Conservation (phyloP, 2,797 vertebrate genomes). For the Hydrophis major region DNA sequence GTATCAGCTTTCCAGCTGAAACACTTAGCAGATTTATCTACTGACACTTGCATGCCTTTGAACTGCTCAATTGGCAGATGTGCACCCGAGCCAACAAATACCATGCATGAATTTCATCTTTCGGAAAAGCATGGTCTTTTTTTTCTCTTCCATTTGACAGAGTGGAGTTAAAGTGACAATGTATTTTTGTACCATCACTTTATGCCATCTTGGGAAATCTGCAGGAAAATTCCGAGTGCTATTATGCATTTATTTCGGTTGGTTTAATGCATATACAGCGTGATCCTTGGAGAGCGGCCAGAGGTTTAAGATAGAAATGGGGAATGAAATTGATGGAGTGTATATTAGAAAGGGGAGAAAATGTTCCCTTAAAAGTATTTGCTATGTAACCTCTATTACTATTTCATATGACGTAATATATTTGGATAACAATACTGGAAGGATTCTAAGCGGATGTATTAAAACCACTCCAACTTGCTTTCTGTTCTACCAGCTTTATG, state of each 20-base stretch:
- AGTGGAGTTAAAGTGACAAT: neutral
- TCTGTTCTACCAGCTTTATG: neutral
- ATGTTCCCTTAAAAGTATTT: conserved; percentile 14
- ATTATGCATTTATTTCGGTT: neutral
- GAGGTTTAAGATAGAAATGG: neutral
- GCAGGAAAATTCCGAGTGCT: neutral
- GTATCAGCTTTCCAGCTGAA: too few relatives aligned
- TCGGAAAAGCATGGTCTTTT: neutral
- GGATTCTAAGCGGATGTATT: neutral
- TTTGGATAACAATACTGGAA: neutral
- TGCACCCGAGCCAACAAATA: conserved; percentile 10
- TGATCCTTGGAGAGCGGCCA: neutral
- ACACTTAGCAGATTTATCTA: too few relatives aligned
- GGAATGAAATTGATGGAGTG: neutral
- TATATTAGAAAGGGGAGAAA: conserved; percentile 35
- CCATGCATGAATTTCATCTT: neutral
- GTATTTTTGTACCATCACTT: neutral
- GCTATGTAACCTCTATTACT: neutral
- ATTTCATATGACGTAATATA: neutral
- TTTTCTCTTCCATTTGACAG: neutral
- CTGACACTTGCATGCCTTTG: too few relatives aligned
- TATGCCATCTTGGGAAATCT: neutral
- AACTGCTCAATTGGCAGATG: too few relatives aligned
- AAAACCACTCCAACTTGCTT: neutral
- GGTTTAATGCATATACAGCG: neutral